Base-by-base conservation (phyloP, 37 sponge, comb jelly and placozoan genomes). In the Haliclona indistincta region DNA sequence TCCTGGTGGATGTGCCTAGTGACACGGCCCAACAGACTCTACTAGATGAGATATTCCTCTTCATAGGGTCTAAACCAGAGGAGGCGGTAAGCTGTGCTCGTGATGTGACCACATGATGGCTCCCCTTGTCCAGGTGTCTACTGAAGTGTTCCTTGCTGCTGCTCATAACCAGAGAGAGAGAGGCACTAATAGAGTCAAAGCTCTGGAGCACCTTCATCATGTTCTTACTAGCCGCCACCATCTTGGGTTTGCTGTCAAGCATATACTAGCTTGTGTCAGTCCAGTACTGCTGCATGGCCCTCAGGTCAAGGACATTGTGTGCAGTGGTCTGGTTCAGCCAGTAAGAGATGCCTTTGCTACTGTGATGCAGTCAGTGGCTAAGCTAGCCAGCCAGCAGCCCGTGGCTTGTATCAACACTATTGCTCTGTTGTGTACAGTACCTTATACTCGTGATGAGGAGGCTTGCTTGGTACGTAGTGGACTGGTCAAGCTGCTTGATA, bases 371-470 rank as follows among this genome's bases (percentile, higher is more conserved):
- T 76, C 74, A 17, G 81, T 95, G 40, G 93, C 91, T 43, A 49
- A 85, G 47, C 74, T 91, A 54, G 86, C 96, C 34, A 81, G 82
- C 70, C 63, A 77, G 38, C 87, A 88, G 51, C 90, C 94, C 1
- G 78, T 71, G 5, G 72, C 78, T 30, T 95, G 86, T 53, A 90
- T 91, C 41, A 85, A 95, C 73, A 89, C 89, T 43, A 85, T 95
- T n/a, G 80, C 92, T 36, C 75, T 83, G 53, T 60, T 95, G 43
- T 95, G 86, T 54, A 81, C 88, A 20, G 72, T 91, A 13, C 90
- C 93, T 45, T 95, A 88, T 75, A 86, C 82, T 32, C 88, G 90
- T 63, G 54, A 71, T 10, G 95, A 95, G 22, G 96, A 95, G 62
- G 77, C 76, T 2, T 85, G 86, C 33, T 51, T 95, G 33, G 77